Evolutionary conservation across 2,797 vertebrate species (phyloP), one percentile per base, ranked within the genome.

Genomic region (Gadopsis marmoratus): DNA sequence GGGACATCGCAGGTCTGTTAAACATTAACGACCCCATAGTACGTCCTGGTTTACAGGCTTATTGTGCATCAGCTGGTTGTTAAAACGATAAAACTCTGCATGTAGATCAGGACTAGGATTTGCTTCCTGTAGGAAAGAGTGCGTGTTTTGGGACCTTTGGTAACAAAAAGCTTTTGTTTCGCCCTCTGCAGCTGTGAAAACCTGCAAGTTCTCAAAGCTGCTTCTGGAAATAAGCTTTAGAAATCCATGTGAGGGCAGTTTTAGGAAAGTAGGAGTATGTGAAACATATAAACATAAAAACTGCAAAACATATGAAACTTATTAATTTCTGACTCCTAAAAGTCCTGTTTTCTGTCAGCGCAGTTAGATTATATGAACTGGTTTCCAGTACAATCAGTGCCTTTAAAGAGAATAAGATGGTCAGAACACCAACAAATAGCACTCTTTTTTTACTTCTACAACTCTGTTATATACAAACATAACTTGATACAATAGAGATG

Each of bases 1-100:
- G 96, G 96, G 96, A 96, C 84, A 96, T 96, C 41, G 96, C 96
- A 84, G 95, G 95, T 96, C 55, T 73, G 91, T 88, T 12, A 31
- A 78, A 43, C 65, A 19, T 35, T 39, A 53, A 66, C 59, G 1
- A 59, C 4, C 61, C 8, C 37, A 6, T 2, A 14, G 12, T 10
- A 7, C 43, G 16, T 23, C 7, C 35, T 45, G 12, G 13, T 63
- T 68, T 47, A 63, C 37, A 50, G 33, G 43, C 31, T 63, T 43
- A 54, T 9, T 33, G 12, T 21, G 62, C 58, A 58, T 74, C 63
- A 74, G 65, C 39, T 65, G 61, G 59, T 31, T 43, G 39, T 60
- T 55, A 9, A 14, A 37, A 19, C 8, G 4, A 7, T 37, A 26
- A 48, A 60, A 5, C 26, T 68, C 16, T 33, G 50, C 55, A 0